Conservation (phyloP, 2,888 invertebrate genomes). For the Drosophila ezoana region DNA sequence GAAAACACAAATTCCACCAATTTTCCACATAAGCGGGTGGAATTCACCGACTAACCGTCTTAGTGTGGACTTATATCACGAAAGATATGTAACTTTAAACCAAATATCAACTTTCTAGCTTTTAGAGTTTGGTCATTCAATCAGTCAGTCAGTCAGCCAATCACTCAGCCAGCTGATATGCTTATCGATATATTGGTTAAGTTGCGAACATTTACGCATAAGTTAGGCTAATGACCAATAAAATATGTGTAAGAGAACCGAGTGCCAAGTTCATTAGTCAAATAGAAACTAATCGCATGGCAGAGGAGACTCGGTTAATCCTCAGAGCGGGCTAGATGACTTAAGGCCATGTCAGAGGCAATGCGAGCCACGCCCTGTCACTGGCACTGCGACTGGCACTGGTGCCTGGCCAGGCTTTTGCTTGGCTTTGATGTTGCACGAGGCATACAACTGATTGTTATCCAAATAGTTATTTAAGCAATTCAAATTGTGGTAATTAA, state of each 20-base stretch:
- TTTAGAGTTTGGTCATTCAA: too few species aligned
- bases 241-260: not conserved
- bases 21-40: too few species aligned
- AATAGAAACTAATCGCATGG: conserved; percentile 43
- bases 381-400: not conserved
- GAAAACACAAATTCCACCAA: too few species aligned
- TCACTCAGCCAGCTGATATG: not conserved
- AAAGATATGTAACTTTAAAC: too few species aligned
- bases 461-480: conserved; percentile 79
- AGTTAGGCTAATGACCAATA: not conserved
- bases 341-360: conserved; percentile 32
- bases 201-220: not conserved
- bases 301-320: conserved; percentile 26
- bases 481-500: conserved; percentile 80
- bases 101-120: too few species aligned
- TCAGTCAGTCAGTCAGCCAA: too few species aligned
- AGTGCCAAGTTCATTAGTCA: conserved; percentile 48
- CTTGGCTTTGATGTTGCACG: conserved; percentile 61
- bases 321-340: not conserved
- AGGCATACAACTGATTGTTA: conserved; percentile 68
- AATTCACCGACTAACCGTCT: too few species aligned
- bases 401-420: conserved; percentile 4
- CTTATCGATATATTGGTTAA: not conserved
- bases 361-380: conserved; percentile 24
- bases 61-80: too few species aligned